Evolutionary conservation across 2,797 vertebrate genomes (phyloP), one percentile per base, ranked within the genome.

Genomic region (Petrocephalus schoutedeni): DNA sequence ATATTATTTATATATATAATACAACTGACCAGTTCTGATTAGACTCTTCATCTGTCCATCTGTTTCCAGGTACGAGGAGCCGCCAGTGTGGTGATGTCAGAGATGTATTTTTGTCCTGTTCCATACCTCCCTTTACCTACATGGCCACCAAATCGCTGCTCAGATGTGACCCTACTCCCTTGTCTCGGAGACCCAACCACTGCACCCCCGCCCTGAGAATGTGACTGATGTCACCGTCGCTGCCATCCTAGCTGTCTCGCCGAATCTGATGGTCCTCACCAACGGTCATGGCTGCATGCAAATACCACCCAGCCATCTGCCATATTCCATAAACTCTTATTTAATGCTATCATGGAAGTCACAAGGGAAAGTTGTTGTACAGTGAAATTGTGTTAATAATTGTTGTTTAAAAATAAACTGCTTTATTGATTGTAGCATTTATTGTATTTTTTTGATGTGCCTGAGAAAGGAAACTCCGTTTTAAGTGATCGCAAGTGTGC

Each of bases 61-160:
- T 88, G 2, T 51, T 64, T 54, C 93, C 95, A 99, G 98, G 97
- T 97, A 96, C 89, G 96, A 97, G 91, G 97, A 99, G 83, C 96
- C 97, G 88, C 96, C 97, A 5, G 91, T 97, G 96, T 99, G 98
- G 98, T 99, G 97, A 96, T 94, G 91, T 89, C 90, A 87, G 82
- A 89, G 41, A 10, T 53, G 56, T 23, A 74, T 61, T 59, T 94
- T 92, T 91, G 92, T 83, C 85, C 93, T 93, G 28, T 92, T 93
- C 93, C 84, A 51, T 74, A 91, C 89, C 77, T 87, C 21, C 85
- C 89, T 77, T 89, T 9, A 85, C 83, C 36, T 87, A 84, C 85
- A 89, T 83, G 86, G 56, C 74, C 10, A 87, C 21, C 88, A 87
- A 19, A 88, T 6, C 92, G 86, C 92, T 91, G 92, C 93, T 92